Base-by-base conservation (phyloP, 2,113 vertebrate genomes). In the Percina caprodes region DNA sequence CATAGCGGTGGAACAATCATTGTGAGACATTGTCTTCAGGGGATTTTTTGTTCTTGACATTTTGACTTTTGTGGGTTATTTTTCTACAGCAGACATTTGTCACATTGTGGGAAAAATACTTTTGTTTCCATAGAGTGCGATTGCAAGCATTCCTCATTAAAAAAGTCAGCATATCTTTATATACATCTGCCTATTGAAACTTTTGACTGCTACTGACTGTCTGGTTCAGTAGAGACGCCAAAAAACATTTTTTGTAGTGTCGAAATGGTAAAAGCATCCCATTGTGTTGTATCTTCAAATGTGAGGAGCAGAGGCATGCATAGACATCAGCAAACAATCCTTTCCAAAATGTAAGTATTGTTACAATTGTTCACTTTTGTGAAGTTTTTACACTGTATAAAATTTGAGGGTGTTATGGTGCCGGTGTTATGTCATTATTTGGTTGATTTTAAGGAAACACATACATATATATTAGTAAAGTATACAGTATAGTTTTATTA, bases 51-150 rank as follows among this genome's bases (percentile, higher is more conserved):
- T 35, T 52, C 1, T 58, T 60, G 63, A 74, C 33, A 24, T 54
- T 52, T 81, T 79, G 70, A 52, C 61, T 79, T 39, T 61, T 58
- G 58, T 24, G 14, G 63, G 26, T 60, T 39, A 24, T 77, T 60
- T 77, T 45, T 81, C 23, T 69, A 42, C 13, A 51, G 70, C 46
- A 59, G 68, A 75, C 33, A 49, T 78, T 74, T 80, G n/a, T 58
- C 18, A 26, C 8, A 51, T 59, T 77, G 30, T 74, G 73, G 59
- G 71, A 51, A 83, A 85, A 62, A 69, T 1, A 16, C 15, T 78
- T 86, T 65, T 60, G 14, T 69, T 80, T 62, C 13, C 26, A 21
- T 23, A 10, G 33, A 63, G 52, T 39, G 8, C 35, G 23, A 58
- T 14, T 23, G 18, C 42, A 55, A 8, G 12, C 45, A 69, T 78